phyloP scores from a whole-genome alignment of 2,888 invertebrate species.

The Stenodema calcarata region DNA sequence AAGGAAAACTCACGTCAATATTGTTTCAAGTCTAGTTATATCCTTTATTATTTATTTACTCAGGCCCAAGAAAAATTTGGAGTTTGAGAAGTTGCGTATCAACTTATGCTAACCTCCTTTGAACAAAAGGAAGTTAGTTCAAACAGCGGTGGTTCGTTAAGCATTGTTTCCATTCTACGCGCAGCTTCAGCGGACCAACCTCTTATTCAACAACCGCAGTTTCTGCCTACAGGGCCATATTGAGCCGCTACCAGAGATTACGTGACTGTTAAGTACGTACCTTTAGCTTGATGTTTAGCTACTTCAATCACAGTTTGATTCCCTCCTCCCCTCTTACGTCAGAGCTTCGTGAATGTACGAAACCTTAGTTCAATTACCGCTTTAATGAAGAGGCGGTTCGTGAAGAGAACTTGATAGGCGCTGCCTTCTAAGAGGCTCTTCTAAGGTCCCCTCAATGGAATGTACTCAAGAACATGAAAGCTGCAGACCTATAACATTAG shows the following conservation, averaged over 20 bases:
- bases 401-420: conserved; percentile 18
- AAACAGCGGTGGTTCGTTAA: neutral
- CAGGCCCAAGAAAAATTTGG: too few species aligned
- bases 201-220: too few species aligned
- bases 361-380: conserved; percentile 34
- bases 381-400: conserved; percentile 17
- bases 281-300: neutral
- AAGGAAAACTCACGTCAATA: too few species aligned
- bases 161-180: neutral
- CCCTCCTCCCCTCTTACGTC: neutral
- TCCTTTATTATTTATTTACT: too few species aligned
- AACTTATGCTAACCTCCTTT: too few species aligned
- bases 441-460: conserved; percentile 18
- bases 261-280: neutral
- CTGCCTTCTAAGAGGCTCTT: conserved; percentile 15
- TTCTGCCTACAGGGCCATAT: neutral
- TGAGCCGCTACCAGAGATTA: neutral
- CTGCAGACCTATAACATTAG: conserved; percentile 16
- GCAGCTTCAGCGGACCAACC: neutral
- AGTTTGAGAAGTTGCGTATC: too few species aligned
- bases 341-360: conserved; percentile 4
- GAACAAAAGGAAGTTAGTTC: too few species aligned
- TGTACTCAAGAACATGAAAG: conserved; percentile 21
- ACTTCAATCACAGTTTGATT: neutral
- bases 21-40: too few species aligned